Conservation (phyloP, 2,113 vertebrate genomes). For the Aythya baeri region DNA sequence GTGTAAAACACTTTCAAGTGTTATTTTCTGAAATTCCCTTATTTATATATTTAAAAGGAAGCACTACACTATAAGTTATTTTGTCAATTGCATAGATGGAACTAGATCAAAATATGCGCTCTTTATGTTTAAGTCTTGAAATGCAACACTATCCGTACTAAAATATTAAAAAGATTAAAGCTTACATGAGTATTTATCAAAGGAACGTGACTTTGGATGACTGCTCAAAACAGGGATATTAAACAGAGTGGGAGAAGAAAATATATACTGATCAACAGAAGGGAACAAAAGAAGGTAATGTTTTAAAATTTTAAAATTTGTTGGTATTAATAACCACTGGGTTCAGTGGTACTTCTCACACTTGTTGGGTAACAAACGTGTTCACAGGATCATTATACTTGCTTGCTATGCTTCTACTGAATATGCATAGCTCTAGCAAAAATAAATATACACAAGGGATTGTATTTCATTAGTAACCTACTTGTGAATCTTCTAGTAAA, state of each 20-base stretch:
- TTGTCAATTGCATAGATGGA: background rate
- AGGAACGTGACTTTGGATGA: background rate
- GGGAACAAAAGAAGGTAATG: background rate
- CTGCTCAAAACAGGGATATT: background rate
- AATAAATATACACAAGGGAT: background rate
- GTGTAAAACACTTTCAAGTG: background rate
- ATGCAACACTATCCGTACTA: background rate
- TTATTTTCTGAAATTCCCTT: background rate
- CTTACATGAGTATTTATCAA: background rate
- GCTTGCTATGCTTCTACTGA: background rate
- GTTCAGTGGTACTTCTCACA: background rate
- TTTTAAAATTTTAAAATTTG: background rate
- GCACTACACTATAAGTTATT: background rate
- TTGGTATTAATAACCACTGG: background rate
- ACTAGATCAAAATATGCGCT: background rate
- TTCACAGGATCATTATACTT: background rate
- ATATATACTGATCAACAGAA: background rate
- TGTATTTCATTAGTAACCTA: background rate
- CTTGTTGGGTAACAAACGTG: background rate
- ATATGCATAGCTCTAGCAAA: background rate
- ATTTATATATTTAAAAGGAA: background rate
- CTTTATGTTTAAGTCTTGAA: background rate
- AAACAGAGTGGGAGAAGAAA: background rate
- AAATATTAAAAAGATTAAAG: background rate
- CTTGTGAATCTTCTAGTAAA: background rate